Conservation (phyloP, 2,113 vertebrate genomes). For the Forbesichthys agassizii region DNA sequence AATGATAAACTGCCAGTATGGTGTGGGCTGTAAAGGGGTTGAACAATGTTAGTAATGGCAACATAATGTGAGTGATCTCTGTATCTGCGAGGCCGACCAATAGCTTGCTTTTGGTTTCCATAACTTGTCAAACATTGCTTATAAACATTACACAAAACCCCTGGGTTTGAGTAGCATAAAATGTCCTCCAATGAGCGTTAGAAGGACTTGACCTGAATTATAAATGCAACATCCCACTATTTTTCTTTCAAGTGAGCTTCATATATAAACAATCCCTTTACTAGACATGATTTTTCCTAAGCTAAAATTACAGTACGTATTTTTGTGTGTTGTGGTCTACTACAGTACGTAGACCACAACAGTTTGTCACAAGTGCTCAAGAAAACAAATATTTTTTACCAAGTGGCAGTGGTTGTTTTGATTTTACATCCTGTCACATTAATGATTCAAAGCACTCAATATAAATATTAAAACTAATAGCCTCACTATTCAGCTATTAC, state of each 20-base stretch:
- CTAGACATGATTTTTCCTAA: conserved; percentile 44
- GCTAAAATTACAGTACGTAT: conserved; percentile 32
- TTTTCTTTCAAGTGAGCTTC: conserved; percentile 14
- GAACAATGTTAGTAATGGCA: too few species aligned
- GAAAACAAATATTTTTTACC: conserved; percentile 90
- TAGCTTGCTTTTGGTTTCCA: not conserved
- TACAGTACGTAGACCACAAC: conserved; percentile 43
- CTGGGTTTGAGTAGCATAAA: conserved; percentile 2
- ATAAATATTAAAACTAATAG: conserved; percentile 99
- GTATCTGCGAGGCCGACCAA: not conserved
- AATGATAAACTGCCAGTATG: too few species aligned
- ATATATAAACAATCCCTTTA: conserved; percentile 42
- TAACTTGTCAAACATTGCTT: not conserved
- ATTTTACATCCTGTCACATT: conserved; percentile 99
- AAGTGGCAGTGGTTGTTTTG: conserved; percentile 86
- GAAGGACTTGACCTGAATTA: conserved; percentile 30
- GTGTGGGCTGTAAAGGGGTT: too few species aligned
- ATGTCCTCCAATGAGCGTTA: not conserved
- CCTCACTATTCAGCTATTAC: conserved; percentile 98
- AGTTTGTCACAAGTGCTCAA: conserved; percentile 71
- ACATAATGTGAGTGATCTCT: not conserved
- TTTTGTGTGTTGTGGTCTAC: too few species aligned
- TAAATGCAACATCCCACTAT: conserved; percentile 32
- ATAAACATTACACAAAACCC: not conserved
- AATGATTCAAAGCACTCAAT: conserved; percentile 99